Evolutionary conservation across 2,797 vertebrate species (phyloP).

Genomic region (Columba guinea): DNA sequence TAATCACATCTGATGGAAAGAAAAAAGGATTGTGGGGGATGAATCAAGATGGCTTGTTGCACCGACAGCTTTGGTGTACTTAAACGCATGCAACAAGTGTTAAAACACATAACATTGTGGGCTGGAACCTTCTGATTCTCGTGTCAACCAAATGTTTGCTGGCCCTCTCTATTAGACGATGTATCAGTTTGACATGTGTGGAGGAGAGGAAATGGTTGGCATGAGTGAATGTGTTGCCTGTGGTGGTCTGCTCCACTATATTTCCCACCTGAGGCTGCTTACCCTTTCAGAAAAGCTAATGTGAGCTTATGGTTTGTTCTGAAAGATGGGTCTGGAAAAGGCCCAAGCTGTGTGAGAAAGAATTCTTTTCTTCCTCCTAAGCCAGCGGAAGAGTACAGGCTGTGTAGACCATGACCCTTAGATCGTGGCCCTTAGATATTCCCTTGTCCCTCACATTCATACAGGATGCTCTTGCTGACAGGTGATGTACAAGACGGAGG

Average conservation of each 20-base stretch:
- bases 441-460: neutral
- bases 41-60: neutral
- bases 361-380: neutral
- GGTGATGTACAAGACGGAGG: neutral
- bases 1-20: neutral
- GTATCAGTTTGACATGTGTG: neutral
- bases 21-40: neutral
- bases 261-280: slow-evolving; percentile 33
- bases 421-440: neutral
- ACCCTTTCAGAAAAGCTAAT: slow-evolving; percentile 3
- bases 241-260: neutral
- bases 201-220: slow-evolving; percentile 46
- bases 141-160: slow-evolving; percentile 54
- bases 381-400: neutral
- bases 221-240: slow-evolving; percentile 34
- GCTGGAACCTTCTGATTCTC: neutral
- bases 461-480: slow-evolving; percentile 40
- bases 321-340: slow-evolving; percentile 2
- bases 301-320: neutral
- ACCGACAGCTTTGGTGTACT: neutral
- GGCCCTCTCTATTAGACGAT: slow-evolving; percentile 6
- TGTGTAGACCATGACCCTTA: neutral
- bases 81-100: neutral
- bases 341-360: slow-evolving; percentile 9
- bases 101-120: neutral